phyloP scores from a whole-genome alignment of 2,888 invertebrate genomes.

The Lobophora halterata region DNA sequence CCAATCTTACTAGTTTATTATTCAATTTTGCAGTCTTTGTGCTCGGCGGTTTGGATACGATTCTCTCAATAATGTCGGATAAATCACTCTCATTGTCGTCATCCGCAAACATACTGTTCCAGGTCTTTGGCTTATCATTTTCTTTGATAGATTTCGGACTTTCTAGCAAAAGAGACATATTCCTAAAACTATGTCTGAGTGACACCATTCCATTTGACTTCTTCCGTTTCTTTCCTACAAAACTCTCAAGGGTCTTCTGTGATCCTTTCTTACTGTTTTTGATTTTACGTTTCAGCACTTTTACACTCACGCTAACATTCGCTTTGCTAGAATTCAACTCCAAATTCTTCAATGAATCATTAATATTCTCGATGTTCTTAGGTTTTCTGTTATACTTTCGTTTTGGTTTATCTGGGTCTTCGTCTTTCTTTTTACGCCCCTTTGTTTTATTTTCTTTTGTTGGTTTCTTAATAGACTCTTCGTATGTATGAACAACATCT shows the following conservation, averaged over 20 bases:
- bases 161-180: constrained; percentile 42
- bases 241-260: constrained; percentile 67
- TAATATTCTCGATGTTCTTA: constrained; percentile 45
- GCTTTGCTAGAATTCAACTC: constrained; percentile 50
- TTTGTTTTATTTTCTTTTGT: constrained; percentile 64
- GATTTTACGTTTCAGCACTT: constrained; percentile 65
- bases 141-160: constrained; percentile 9
- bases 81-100: constrained; percentile 51
- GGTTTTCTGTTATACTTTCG: constrained; percentile 63
- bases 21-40: constrained; percentile 57
- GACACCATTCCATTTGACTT: constrained; percentile 46
- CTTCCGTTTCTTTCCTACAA: constrained; percentile 55
- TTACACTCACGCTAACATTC: constrained; percentile 62
- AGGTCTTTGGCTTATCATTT: constrained; percentile 37
- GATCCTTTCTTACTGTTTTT: constrained; percentile 44
- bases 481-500: constrained; percentile 80
- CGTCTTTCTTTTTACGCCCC: constrained; percentile 32
- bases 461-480: constrained; percentile 78
- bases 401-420: constrained; percentile 55
- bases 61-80: constrained; percentile 64
- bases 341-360: constrained; percentile 47
- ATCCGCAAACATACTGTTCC: constrained; percentile 47
- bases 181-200: constrained; percentile 46
- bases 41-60: constrained; percentile 50
- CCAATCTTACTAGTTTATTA: constrained; percentile 56